Evolutionary conservation across 1,140 invertebrate species (phyloP).

Genomic region (Agraylea sexmaculata): DNA sequence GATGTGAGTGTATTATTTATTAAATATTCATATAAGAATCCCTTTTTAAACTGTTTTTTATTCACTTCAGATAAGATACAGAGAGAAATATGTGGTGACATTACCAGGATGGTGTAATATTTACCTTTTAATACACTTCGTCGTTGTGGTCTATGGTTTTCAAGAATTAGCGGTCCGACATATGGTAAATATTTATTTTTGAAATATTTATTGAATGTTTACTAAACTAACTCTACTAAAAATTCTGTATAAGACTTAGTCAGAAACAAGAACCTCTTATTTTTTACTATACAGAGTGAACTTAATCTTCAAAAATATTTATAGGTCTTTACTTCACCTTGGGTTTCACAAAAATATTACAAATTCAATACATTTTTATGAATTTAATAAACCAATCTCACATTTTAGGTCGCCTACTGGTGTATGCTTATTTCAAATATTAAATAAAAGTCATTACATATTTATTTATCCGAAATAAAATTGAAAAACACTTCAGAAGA

Average conservation of each 20-base stretch:
- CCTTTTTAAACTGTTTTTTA: slow-evolving; percentile 9
- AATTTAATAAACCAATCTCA: no score
- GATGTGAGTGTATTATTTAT: slow-evolving; percentile 46
- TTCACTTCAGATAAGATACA: slow-evolving; percentile 41
- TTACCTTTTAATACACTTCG: slow-evolving; percentile 60
- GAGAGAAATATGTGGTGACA: slow-evolving; percentile 56
- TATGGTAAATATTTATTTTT: slow-evolving; percentile 40
- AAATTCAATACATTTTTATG: no score
- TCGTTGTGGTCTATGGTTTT: slow-evolving; percentile 50
- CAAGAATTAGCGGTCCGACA: slow-evolving; percentile 46
- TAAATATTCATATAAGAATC: slow-evolving; percentile 6
- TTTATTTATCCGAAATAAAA: no score
- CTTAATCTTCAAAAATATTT: no score
- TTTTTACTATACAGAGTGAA: no score
- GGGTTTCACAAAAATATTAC: no score
- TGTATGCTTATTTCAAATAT: no score
- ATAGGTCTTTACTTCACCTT: no score
- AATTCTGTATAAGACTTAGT: not conserved
- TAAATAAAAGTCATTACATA: no score
- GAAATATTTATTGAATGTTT: slow-evolving; percentile 2
- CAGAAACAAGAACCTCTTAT: no score
- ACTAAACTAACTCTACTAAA: not conserved
- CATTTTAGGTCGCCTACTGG: no score
- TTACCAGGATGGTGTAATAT: slow-evolving; percentile 56
- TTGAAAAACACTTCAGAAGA: no score